These are phyloP conservation scores for Diceros bicornis DNA, from an alignment of 2,797 vertebrate genomes.

Conservation along the genomic window DNA sequence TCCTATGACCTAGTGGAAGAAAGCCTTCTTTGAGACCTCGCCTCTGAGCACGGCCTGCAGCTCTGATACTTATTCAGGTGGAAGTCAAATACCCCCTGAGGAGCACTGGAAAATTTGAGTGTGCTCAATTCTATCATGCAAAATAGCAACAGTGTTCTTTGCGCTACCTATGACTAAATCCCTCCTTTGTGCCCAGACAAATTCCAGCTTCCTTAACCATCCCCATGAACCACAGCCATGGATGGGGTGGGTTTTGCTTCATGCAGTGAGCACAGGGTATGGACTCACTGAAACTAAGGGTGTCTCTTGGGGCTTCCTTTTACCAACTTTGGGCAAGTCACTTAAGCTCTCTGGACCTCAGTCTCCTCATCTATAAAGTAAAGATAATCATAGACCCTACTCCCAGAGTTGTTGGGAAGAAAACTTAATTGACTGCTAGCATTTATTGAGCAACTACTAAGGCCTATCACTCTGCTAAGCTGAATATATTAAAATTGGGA, in stretches of 20 bases:
- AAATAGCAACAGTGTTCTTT: not conserved
- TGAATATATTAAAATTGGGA: not conserved
- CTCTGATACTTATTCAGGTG: not conserved
- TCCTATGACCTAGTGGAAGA: not conserved
- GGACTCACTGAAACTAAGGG: not conserved
- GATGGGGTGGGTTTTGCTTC: not conserved
- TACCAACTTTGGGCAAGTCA: not conserved
- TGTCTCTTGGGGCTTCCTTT: not conserved
- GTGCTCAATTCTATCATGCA: rapidly evolving
- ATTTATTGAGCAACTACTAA: not conserved
- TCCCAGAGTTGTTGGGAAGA: not conserved
- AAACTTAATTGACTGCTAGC: not conserved
- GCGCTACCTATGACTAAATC: not conserved
- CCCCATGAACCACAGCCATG: not conserved
- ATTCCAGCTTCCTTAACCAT: not conserved
- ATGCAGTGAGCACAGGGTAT: rapidly evolving
- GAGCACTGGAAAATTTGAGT: not conserved
- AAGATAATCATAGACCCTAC: not conserved
- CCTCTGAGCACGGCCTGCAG: not conserved
- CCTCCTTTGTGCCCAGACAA: not conserved
- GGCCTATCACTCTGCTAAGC: not conserved
- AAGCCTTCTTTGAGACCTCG: not conserved
- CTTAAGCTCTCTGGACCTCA: not conserved
- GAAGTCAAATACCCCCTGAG: not conserved
- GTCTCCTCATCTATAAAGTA: not conserved